Percentiles rank a stretch among this genome's conserved stretches.
Conservation (phyloP, 2,797 vertebrate species). For the Dicrostonyx torquatus region DNA sequence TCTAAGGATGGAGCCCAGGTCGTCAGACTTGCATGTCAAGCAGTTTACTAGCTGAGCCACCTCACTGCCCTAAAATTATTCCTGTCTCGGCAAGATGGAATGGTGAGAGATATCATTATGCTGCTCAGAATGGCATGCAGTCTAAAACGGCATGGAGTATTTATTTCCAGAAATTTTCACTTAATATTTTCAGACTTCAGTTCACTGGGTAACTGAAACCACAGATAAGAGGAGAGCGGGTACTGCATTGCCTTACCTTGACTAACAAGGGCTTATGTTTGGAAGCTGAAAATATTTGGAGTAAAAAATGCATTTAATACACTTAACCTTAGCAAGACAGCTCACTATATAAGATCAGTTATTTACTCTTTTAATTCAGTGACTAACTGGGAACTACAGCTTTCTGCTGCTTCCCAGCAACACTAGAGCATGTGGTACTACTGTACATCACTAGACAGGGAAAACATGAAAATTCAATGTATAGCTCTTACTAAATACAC, state of each 20-base stretch:
- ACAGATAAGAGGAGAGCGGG: neutral
- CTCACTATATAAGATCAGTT: neutral
- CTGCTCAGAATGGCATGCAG: neutral
- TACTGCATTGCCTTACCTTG: neutral
- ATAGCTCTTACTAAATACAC: neutral
- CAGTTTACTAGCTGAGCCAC: neutral
- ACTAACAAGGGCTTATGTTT: neutral
- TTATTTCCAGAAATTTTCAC: constrained; percentile 25
- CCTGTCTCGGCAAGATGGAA: neutral
- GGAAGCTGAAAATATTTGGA: neutral
- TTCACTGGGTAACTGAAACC: neutral
- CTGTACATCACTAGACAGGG: neutral
- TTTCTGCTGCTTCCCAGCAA: neutral
- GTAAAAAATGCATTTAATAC: neutral
- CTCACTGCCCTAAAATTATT: neutral
- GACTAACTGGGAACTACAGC: neutral
- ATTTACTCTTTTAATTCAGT: neutral
- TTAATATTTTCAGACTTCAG: constrained; percentile 21
- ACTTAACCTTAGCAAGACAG: constrained; percentile 7
- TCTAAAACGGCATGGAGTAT: neutral
- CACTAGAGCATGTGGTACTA: neutral
- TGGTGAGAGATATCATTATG: neutral
- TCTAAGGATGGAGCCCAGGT: neutral
- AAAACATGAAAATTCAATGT: constrained; percentile 32
- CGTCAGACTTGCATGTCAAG: neutral